Evolutionary conservation across 2,797 vertebrate species (phyloP), one percentile per base, ranked within the genome.

Genomic region (Sebastolobus altivelis): DNA sequence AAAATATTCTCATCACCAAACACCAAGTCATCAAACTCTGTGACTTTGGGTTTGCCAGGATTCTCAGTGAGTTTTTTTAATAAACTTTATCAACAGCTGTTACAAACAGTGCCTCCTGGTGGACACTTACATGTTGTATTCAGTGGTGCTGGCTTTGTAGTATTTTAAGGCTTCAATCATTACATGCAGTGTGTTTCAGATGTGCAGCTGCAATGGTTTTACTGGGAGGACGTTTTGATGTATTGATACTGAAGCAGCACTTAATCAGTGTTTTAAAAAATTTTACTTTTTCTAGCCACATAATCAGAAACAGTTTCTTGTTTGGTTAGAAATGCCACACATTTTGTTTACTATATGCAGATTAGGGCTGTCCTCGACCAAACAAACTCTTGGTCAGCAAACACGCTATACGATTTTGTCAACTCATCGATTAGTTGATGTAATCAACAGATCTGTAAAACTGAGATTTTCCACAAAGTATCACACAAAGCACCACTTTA

Each of bases 1-100:
- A 99, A 87, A 99, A 99, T 70, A 99, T 99, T 73, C 97, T 99
- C 87, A 97, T 99, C 92, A 99, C 98, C 27, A 99, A 97, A 92
- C 97, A 98, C 59, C 97, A 95, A 0, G 96, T 99, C 93, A 97
- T 99, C 94, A 99, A 99, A 75, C 97, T 99, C 54, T 99, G 98
- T 72, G 98, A 99, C 93, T 99, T 99, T 3, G 98, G 98, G 33
- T 99, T 99, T 31, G 98, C 98, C 78, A 95, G 98, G 80, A 96
- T 98, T 54, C 95, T 99, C 85, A 99, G 98, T 99, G 90, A 96
- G 98, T 16, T 97, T 38, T 31, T 14, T 43, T 43, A 18, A 11
- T 25, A 52, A 7, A 35, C 31, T 16, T 31, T 10, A 52, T 20
- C 46, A 52, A 52, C 46, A n/a, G 46, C 16, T 25, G 33, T 12